These are phyloP conservation scores for Clarias platycephalus DNA, from an alignment of 2,797 vertebrate species.

Conservation along the genomic window DNA sequence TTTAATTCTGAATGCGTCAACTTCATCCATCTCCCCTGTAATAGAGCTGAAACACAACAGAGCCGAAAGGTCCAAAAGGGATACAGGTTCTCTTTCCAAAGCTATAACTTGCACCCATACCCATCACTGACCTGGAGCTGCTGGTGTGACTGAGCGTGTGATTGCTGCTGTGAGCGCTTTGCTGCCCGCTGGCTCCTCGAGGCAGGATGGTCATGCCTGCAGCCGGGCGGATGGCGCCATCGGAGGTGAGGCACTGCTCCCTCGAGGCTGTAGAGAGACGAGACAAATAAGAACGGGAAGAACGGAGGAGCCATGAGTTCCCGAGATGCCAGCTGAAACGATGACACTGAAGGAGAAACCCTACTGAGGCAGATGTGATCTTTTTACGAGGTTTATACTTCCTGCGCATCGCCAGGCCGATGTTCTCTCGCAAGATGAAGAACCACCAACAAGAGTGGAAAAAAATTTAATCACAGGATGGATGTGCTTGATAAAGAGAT, in stretches of 20 bases:
- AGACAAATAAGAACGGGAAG: slow-evolving; percentile 47
- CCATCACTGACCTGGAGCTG: slow-evolving; percentile 76
- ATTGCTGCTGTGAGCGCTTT: slow-evolving; percentile 60
- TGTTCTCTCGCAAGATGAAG: slow-evolving; percentile 16
- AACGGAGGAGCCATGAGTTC: slow-evolving; percentile 69
- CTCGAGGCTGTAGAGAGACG: slow-evolving; percentile 74
- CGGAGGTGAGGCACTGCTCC: slow-evolving; percentile 70
- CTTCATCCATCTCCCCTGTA: slow-evolving; percentile 93
- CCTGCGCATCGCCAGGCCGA: slow-evolving; percentile 56
- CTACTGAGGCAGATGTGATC: slow-evolving; percentile 41
- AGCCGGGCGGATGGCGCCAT: slow-evolving; percentile 79
- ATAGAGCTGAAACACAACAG: slow-evolving; percentile 74
- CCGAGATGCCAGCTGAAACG: slow-evolving; percentile 79
- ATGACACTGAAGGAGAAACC: slow-evolving; percentile 75
- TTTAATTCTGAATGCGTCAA: slow-evolving; percentile 81
- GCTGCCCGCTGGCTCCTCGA: slow-evolving; percentile 75
- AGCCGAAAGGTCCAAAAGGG: not conserved
- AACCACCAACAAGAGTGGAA: not conserved
- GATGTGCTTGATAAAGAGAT: slow-evolving; percentile 54
- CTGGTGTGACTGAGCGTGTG: slow-evolving; percentile 64
- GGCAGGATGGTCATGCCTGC: slow-evolving; percentile 89
- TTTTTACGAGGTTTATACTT: slow-evolving; percentile 3
- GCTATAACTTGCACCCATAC: not conserved
- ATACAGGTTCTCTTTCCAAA: not conserved
- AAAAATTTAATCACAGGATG: not conserved